Evolutionary conservation across 2,888 invertebrate species (phyloP), one percentile per base, ranked within the genome.

Genomic region (Phaedon cochleariae): DNA sequence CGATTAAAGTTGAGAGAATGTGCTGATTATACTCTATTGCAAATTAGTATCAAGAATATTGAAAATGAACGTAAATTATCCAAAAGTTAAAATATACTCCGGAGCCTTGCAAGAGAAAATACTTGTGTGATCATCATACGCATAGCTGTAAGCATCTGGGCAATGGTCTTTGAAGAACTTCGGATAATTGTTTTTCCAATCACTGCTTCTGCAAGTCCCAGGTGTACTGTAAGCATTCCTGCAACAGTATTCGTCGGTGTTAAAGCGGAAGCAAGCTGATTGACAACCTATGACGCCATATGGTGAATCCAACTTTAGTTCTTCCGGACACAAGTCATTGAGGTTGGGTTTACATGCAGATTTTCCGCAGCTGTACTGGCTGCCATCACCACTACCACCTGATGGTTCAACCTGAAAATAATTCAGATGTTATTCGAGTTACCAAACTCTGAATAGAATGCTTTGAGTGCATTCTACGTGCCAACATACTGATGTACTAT

Each of bases 111-210:
- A 87, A 46, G 85, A 85, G 72, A 84, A 86, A 0, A 84, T 84
- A 72, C 85, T 85, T 57, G 83, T 82, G 34, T 78, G 72, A 69
- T 87, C 86, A 76, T 87, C 87, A 70, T 86, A 86, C 15, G 86
- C 85, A 70, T 86, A 87, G 64, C 85, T 85, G 78, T 86, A 86
- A 9, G 86, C 86, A 61, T 84, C 83, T 1, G 87, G 86, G 72
- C 87, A 87, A 10, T 80, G 77, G 0, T 74, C 65, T 72, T 86
- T 86, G 78, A 86, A 85, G 59, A 80, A 81, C 59, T 45, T 64
- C 0, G 85, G 83, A 70, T 84, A 85, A 62, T 83, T 70, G 41
- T 73, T 69, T 0, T 81, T 77, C 83, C 83, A 81, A 64, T 78
- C 72, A 12, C 72, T 67, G 46, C 80, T 73, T 37, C 79, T 77